phyloP scores from a whole-genome alignment of 2,888 invertebrate genomes.

The Drosophila mayaguana region DNA sequence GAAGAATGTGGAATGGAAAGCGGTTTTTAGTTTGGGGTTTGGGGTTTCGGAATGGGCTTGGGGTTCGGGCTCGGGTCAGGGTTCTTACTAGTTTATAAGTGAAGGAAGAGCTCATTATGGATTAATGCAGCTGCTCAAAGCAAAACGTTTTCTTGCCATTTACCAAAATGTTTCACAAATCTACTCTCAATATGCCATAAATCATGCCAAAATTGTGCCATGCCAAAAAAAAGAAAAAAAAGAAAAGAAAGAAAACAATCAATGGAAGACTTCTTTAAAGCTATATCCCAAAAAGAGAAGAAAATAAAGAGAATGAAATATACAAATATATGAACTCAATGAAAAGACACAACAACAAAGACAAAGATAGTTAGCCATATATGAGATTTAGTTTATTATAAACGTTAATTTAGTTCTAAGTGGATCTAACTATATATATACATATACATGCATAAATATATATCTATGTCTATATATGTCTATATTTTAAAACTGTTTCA shows the following conservation, averaged over 20 bases:
- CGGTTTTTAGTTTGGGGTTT: too few relatives aligned
- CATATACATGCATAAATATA: background rate
- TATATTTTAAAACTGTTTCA: conserved; percentile 15
- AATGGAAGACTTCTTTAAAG: conserved; percentile 37
- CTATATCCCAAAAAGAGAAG: conserved; percentile 40
- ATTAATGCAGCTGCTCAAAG: conserved; percentile 65
- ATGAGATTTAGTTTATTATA: conserved; percentile 65
- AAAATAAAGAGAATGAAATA: conserved; percentile 12
- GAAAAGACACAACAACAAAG: conserved; percentile 54
- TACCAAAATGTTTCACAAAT: conserved; percentile 9
- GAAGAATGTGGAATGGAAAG: background rate
- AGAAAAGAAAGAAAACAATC: background rate
- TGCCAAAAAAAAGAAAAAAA: conserved; percentile 73
- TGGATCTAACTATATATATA: background rate
- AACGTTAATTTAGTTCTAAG: conserved; percentile 72
- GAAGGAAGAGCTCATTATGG: conserved; percentile 52
- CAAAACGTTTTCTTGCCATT: conserved; percentile 49
- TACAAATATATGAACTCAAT: conserved; percentile 29
- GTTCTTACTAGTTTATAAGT: conserved; percentile 22
- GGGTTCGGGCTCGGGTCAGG: background rate
- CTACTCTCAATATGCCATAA: conserved; percentile 51
- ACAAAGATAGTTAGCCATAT: conserved; percentile 60
- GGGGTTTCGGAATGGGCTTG: too few relatives aligned
- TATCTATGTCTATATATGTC: background rate
- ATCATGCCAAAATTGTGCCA: conserved; percentile 79